Evolutionary conservation across 2,797 vertebrate genomes (phyloP).

Genomic region (Smutsia gigantea): DNA sequence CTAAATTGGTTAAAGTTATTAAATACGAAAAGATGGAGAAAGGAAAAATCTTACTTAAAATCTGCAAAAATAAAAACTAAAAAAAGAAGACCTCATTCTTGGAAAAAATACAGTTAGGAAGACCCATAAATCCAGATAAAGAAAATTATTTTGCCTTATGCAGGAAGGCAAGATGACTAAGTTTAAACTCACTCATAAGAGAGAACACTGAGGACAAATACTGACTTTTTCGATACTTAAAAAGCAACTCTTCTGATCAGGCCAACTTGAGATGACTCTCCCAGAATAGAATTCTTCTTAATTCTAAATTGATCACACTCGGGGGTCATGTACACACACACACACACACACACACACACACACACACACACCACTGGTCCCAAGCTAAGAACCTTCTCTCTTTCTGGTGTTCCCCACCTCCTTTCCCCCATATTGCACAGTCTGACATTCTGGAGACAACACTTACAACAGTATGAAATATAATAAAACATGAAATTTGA

Average conservation of each 20-base stretch:
- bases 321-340: background rate
- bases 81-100: conserved; percentile 6
- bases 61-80: background rate
- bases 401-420: background rate
- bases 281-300: background rate
- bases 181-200: background rate
- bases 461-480: background rate
- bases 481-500: background rate
- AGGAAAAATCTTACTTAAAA: background rate
- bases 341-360: background rate
- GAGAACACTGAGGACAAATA: background rate
- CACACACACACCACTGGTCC: background rate
- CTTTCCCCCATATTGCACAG: background rate
- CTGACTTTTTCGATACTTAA: background rate
- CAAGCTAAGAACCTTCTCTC: background rate
- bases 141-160: conserved; percentile 25
- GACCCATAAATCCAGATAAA: background rate
- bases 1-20: background rate
- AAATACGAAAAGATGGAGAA: background rate
- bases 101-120: background rate
- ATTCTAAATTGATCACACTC: background rate
- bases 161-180: background rate
- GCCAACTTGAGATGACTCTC: background rate
- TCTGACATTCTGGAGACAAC: background rate
- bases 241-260: background rate